Percentiles rank a stretch among this genome's conserved stretches.
Conservation (phyloP, 2,113 vertebrate species). For the Chrysochloris asiatica region DNA sequence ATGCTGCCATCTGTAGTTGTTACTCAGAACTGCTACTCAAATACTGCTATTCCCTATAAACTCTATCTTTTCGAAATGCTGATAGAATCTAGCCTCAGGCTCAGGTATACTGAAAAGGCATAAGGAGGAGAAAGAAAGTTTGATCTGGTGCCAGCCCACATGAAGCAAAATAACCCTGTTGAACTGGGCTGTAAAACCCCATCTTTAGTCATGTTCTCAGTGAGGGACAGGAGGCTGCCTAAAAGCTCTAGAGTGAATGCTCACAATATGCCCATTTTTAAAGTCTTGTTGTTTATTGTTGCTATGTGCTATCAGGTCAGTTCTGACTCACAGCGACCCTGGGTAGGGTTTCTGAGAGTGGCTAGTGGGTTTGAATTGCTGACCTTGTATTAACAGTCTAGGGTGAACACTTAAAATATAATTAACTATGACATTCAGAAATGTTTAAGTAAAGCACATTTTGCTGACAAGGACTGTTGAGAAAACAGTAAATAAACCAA, state of each 20-base stretch:
- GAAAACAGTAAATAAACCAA: not conserved
- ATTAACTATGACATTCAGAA: not conserved
- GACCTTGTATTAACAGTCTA: no score
- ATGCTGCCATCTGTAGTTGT: no score
- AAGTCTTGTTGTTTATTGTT: not conserved
- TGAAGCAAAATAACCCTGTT: not conserved
- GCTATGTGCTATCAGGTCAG: no score
- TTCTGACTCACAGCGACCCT: no score
- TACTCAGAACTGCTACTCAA: not conserved
- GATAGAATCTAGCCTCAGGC: slow-evolving; percentile 15
- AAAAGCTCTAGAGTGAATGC: slow-evolving; percentile 3
- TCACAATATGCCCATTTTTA: not conserved
- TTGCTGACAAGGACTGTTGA: not conserved
- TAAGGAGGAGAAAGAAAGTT: not conserved
- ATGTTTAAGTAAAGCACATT: not conserved
- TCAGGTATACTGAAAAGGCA: not conserved
- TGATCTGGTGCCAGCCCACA: not conserved
- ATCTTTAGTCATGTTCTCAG: not conserved
- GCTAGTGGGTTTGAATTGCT: no score
- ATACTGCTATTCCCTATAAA: not conserved
- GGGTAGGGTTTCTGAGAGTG: no score
- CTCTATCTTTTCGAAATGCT: not conserved
- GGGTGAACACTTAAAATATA: not conserved
- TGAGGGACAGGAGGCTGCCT: not conserved
- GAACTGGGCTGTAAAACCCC: not conserved